These are phyloP conservation scores for Tryphoninae sp. DNA, from an alignment of 2,888 invertebrate genomes.

Conservation along the genomic window DNA sequence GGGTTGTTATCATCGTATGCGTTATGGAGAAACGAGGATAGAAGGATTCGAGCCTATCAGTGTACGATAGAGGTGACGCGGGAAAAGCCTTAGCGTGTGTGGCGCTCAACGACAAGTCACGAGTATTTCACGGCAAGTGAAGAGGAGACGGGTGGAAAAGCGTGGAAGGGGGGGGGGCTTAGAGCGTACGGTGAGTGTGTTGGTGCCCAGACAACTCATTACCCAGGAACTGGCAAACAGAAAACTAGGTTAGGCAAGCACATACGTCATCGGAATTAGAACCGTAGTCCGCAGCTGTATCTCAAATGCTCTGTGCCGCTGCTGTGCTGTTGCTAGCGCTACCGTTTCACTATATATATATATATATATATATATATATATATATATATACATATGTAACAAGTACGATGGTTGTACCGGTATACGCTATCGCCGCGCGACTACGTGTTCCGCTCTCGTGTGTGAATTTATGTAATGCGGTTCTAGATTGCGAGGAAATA, in stretches of 20 bases:
- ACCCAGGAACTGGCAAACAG: constrained; percentile 76
- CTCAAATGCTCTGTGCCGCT: constrained; percentile 71
- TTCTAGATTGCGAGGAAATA: constrained; percentile 77
- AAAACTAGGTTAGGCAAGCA: constrained; percentile 79
- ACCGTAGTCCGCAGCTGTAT: constrained; percentile 77
- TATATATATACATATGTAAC: neutral
- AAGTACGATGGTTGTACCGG: no score
- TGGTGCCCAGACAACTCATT: constrained; percentile 77
- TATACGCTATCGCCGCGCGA: constrained; percentile 24
- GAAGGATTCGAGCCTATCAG: constrained; percentile 61
- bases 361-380: no score
- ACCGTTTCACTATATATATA: neutral
- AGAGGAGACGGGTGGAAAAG: constrained; percentile 5
- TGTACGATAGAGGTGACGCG: constrained; percentile 63
- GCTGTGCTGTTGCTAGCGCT: constrained; percentile 62
- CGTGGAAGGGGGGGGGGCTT: constrained; percentile 26
- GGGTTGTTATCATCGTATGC: constrained; percentile 35
- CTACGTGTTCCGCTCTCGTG: constrained; percentile 63
- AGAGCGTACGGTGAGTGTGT: constrained; percentile 44
- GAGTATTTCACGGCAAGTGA: no score
- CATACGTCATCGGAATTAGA: constrained; percentile 80
- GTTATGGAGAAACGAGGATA: constrained; percentile 37
- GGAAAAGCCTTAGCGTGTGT: constrained; percentile 37
- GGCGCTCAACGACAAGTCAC: constrained; percentile 10
- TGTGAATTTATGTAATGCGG: constrained; percentile 79